These are phyloP conservation scores for Rhizomys pruinosus DNA, from an alignment of 2,113 vertebrate species.

Conservation along the genomic window DNA sequence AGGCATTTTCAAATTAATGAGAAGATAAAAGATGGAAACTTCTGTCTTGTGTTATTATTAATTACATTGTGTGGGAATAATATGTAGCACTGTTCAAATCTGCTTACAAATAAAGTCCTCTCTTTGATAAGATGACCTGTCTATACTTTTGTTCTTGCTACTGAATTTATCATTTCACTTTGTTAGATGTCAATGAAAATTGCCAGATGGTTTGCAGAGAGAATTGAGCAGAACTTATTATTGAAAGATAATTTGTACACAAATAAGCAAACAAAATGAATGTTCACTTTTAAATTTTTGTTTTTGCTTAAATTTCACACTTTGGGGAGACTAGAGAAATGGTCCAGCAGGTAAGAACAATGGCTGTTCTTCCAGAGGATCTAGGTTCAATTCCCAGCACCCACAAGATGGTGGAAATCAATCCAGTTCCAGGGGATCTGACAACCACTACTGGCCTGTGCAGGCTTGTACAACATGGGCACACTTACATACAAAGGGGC, in stretches of 20 bases:
- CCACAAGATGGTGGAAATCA: too few relatives aligned
- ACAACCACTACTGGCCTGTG: too few relatives aligned
- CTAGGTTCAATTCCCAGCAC: too few relatives aligned
- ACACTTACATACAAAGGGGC: too few relatives aligned
- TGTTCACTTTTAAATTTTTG: neutral
- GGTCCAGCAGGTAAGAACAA: too few relatives aligned
- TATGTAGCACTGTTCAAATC: neutral
- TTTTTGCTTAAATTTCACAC: too few relatives aligned
- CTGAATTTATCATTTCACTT: constrained; percentile 23
- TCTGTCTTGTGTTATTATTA: constrained; percentile 40
- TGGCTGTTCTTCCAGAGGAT: too few relatives aligned
- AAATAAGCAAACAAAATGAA: constrained; percentile 52
- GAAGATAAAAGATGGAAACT: constrained; percentile 63
- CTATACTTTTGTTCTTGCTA: constrained; percentile 34
- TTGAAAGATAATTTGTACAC: constrained; percentile 1
- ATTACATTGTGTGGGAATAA: constrained; percentile 29
- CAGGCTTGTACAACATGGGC: too few relatives aligned
- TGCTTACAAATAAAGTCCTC: constrained; percentile 28
- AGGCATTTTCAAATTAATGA: constrained; percentile 66
- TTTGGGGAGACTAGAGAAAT: neutral
- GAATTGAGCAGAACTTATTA: constrained; percentile 27
- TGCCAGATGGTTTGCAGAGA: constrained; percentile 59
- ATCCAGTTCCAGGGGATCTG: too few relatives aligned
- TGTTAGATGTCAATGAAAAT: constrained; percentile 22
- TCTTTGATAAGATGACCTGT: constrained; percentile 46